Evolutionary conservation across 2,797 vertebrate species (phyloP).

Genomic region (Odontamblyopus lacepedii): DNA sequence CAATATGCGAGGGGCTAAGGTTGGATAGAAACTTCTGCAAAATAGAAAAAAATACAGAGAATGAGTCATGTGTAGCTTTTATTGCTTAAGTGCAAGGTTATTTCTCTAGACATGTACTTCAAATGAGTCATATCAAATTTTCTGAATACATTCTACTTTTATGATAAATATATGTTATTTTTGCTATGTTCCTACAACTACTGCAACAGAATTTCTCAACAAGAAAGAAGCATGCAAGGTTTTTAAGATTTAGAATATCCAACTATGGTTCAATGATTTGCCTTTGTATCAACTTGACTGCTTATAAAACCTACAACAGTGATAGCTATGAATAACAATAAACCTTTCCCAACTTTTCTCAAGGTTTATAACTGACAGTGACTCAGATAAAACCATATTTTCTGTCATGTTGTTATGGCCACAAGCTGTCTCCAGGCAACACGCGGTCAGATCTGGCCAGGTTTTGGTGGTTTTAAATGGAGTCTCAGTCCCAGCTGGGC

Average conservation of each 20-base stretch:
- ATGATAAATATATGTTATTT: background rate
- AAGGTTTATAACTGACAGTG: conserved; percentile 14
- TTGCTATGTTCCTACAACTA: background rate
- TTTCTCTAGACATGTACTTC: background rate
- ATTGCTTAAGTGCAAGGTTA: background rate
- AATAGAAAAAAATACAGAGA: conserved; percentile 20
- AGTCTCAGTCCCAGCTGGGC: conserved; percentile 56
- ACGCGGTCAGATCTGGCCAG: conserved; percentile 37
- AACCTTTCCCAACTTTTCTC: background rate
- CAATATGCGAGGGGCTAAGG: conserved; percentile 62
- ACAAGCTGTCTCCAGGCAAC: conserved; percentile 57
- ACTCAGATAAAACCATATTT: background rate
- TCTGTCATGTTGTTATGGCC: conserved; percentile 34
- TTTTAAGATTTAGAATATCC: background rate
- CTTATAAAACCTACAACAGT: background rate
- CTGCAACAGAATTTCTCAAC: background rate
- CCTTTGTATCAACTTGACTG: background rate
- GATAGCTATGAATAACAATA: background rate
- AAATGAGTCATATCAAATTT: background rate
- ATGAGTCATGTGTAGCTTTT: background rate
- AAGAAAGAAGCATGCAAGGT: background rate
- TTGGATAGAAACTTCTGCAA: conserved; percentile 65
- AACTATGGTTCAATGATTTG: background rate
- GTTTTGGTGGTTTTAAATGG: conserved; percentile 38
- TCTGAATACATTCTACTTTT: background rate